Percentiles rank a stretch among this genome's conserved stretches.
Evolutionary conservation across 2,888 invertebrate species (phyloP).

Genomic region (Xestia xanthographa): DNA sequence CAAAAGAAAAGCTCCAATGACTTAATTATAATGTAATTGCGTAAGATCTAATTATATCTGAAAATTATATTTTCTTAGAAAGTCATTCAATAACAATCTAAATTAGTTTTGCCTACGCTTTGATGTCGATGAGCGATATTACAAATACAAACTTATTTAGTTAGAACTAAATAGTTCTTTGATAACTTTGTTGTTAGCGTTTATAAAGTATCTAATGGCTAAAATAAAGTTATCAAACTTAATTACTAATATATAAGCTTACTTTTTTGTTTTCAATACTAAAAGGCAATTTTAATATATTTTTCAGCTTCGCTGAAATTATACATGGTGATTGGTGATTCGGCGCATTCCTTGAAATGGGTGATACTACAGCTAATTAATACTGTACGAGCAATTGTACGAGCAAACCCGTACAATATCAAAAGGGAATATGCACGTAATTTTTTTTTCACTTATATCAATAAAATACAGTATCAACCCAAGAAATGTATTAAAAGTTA

Average conservation of each 20-base stretch:
- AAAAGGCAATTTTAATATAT: not conserved
- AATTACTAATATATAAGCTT: constrained; percentile 16
- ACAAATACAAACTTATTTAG: constrained; percentile 17
- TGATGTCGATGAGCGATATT: constrained; percentile 15
- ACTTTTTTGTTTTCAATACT: not conserved
- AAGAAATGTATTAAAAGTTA: too few species aligned
- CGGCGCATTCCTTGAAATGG: not conserved
- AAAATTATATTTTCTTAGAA: not conserved
- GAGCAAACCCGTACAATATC: too few species aligned
- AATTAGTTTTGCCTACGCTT: constrained; percentile 12
- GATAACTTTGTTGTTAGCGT: constrained; percentile 25
- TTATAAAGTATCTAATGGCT: constrained; percentile 21
- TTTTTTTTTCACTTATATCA: too few species aligned
- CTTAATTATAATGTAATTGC: not conserved
- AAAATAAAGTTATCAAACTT: constrained; percentile 32
- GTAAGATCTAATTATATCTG: not conserved
- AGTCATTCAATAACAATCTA: not conserved
- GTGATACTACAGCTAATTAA: not conserved
- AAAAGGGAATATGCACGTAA: too few species aligned
- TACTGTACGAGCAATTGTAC: too few species aligned
- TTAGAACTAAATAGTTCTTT: constrained; percentile 21
- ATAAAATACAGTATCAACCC: too few species aligned
- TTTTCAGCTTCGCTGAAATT: not conserved
- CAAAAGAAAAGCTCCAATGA: not conserved
- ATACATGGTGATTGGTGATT: not conserved